Evolutionary conservation across 2,797 vertebrate genomes (phyloP).

Genomic region (Ibycter americanus): DNA sequence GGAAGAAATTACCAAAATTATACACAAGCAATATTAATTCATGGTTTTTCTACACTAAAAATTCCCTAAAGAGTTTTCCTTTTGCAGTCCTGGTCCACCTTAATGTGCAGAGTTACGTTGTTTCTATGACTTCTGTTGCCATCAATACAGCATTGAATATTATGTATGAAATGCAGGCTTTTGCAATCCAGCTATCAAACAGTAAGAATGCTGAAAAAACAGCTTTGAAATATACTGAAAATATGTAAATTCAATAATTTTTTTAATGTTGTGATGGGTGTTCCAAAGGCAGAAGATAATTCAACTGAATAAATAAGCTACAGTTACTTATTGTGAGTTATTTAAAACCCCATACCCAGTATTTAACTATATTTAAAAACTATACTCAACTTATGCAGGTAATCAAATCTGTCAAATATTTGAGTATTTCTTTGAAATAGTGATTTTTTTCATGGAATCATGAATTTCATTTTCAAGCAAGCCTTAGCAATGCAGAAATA

Average conservation of each 20-base stretch:
- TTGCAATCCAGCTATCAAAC: background rate
- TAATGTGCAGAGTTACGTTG: background rate
- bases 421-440: background rate
- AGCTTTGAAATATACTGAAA: background rate
- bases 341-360: background rate
- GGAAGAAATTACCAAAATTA: background rate
- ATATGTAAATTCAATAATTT: background rate
- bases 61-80: background rate
- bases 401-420: background rate
- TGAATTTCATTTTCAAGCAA: background rate
- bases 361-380: background rate
- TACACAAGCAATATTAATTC: background rate
- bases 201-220: background rate
- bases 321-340: background rate
- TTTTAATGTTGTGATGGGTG: background rate
- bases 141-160: background rate
- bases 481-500: background rate
- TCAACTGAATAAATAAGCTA: background rate
- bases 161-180: background rate
- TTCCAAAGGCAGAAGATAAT: background rate
- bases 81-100: background rate
- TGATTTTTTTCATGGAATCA: background rate
- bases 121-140: background rate
- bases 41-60: background rate
- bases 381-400: background rate